Evolutionary conservation across 2,888 invertebrate genomes (phyloP).

Genomic region (Nymphalis urticae): DNA sequence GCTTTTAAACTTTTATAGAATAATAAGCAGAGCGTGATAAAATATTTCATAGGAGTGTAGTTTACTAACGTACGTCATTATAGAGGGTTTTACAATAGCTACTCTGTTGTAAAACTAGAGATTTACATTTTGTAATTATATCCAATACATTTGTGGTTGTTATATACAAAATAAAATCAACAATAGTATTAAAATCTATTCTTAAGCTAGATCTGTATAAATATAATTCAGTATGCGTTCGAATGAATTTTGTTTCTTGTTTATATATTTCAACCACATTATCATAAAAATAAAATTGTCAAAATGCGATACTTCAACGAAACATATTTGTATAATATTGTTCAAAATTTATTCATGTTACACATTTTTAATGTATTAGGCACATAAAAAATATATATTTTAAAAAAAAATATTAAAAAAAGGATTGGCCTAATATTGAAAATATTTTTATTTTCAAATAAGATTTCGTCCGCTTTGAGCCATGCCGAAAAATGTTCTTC

Average conservation of each 20-base stretch:
- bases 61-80: conserved; percentile 10
- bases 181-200: neutral
- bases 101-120: conserved; percentile 11
- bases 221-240: too few relatives aligned
- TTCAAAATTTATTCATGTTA: conserved; percentile 13
- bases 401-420: neutral
- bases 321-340: conserved; percentile 7
- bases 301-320: conserved; percentile 12
- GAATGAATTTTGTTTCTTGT: neutral
- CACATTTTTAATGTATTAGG: neutral
- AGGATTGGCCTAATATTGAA: conserved; percentile 2
- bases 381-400: neutral
- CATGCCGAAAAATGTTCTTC: neutral
- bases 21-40: conserved; percentile 34
- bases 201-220: neutral
- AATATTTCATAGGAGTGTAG: conserved; percentile 15
- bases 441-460: conserved; percentile 3
- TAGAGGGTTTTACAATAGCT: conserved; percentile 16
- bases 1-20: conserved; percentile 22
- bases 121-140: conserved; percentile 6
- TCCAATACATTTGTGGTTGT: conserved; percentile 5
- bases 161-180: conserved; percentile 5
- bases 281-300: neutral
- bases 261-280: conserved; percentile 5
- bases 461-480: conserved; percentile 7